These are phyloP conservation scores for Peucedramus taeniatus DNA, from an alignment of 2,113 vertebrate species.

Conservation along the genomic window DNA sequence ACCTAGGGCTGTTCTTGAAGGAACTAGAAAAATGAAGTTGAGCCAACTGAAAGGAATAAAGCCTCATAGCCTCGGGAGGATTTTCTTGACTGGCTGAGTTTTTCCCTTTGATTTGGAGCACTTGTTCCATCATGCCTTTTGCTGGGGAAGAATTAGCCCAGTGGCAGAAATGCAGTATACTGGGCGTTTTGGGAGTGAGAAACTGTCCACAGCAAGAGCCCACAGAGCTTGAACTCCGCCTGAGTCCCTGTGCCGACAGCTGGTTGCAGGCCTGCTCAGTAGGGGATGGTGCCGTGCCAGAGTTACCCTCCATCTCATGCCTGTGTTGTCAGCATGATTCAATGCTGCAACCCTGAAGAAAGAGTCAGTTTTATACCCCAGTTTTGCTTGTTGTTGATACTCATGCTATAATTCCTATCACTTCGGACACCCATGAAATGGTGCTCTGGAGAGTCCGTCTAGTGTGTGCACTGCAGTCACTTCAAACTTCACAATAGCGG, in stretches of 20 bases:
- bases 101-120: conserved; percentile 24
- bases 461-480: not conserved
- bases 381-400: not conserved
- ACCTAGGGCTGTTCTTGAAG: not conserved
- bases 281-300: not conserved
- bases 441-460: not conserved
- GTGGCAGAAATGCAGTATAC: not conserved
- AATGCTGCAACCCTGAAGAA: not conserved
- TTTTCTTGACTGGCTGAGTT: conserved; percentile 1
- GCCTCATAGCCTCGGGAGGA: not conserved
- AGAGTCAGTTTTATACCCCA: not conserved
- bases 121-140: conserved; percentile 50
- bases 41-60: not conserved
- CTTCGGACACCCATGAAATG: not conserved
- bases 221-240: not conserved
- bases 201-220: not conserved
- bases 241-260: not conserved
- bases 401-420: not conserved
- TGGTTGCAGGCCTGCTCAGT: not conserved
- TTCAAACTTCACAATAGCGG: not conserved
- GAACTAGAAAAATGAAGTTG: not conserved
- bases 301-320: not conserved
- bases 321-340: not conserved
- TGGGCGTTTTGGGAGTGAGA: rapidly evolving
- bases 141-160: not conserved